Evolutionary conservation across 2,888 invertebrate genomes (phyloP), one percentile per base, ranked within the genome.

Genomic region (Artemia sp.): DNA sequence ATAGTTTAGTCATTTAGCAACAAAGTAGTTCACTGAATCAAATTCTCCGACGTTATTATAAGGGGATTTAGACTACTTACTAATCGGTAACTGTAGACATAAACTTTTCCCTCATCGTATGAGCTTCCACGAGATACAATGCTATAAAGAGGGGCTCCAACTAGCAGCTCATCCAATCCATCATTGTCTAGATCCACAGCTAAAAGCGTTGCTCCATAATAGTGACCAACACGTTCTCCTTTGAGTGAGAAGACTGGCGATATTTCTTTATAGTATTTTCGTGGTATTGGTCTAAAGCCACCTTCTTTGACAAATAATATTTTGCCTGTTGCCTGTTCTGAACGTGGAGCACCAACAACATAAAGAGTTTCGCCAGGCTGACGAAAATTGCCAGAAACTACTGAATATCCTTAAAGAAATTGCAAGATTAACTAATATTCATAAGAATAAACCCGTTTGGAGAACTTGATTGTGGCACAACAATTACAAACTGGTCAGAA

Each of bases 111-210:
- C 75, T 84, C 84, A 72, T 86, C 85, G 38, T 74, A 73, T 38
- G 38, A 38, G 0, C 79, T 79, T 5, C 75, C 73, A 1, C 72
- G 71, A 12, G 67, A 51, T 10, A n/a, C 12, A 8, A 72, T 70
- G 1, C 75, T 75, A 71, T 74, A 76, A 66, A 77, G 73, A 0
- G 87, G 87, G 0, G 86, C 85, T 0, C 85, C 85, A 6, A 87
- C 81, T 11, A 86, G 78, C 8, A 87, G 77, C 74, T 87, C 87
- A 72, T 84, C 83, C 12, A 79, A 78, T 0, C 80, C 81, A 75
- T 87, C 86, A 2, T 79, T 80, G 75, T 85, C 85, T 8, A 86
- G 75, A 76, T 87, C 86, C 66, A 83, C 83, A 5, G 83, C 82
- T n/a, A 83, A 77, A 10, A 87, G 74, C 2, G 84, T 76, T 50